Evolutionary conservation across 1,140 invertebrate genomes (phyloP).

Genomic region (Diploscapter pachys): DNA sequence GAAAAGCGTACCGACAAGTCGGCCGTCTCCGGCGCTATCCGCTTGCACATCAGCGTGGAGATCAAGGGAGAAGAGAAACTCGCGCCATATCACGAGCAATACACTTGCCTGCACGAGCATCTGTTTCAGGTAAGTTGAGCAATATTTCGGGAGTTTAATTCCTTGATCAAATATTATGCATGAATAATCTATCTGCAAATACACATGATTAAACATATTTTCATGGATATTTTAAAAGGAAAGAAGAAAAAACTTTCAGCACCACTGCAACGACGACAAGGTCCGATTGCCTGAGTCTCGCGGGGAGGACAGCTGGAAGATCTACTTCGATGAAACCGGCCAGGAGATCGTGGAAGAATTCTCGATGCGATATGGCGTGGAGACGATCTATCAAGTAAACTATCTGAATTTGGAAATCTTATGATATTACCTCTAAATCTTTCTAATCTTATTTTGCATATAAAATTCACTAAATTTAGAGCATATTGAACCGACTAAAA

Average conservation of each 20-base stretch:
- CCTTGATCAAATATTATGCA: too few relatives aligned
- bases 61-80: constrained; percentile 99
- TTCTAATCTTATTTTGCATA: background rate
- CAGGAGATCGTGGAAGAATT: constrained; percentile 99
- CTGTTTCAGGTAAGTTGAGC: constrained; percentile 41
- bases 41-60: constrained; percentile 97
- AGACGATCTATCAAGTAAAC: constrained; percentile 98
- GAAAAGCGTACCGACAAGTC: constrained; percentile 99
- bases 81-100: constrained; percentile 98
- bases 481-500: constrained; percentile 1
- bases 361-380: constrained; percentile 99
- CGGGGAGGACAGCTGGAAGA: constrained; percentile 92
- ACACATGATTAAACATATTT: too few relatives aligned
- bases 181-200: too few relatives aligned
- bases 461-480: constrained; percentile 3
- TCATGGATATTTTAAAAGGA: too few relatives aligned
- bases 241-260: constrained; percentile 35
- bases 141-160: background rate
- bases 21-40: constrained; percentile 95
- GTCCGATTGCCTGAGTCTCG: constrained; percentile 41
- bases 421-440: background rate
- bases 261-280: constrained; percentile 46
- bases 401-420: constrained; percentile 69
- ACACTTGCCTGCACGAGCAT: constrained; percentile 93
- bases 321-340: constrained; percentile 94